phyloP scores from a whole-genome alignment of 2,113 vertebrate genomes.

The Podocnemis expansa region DNA sequence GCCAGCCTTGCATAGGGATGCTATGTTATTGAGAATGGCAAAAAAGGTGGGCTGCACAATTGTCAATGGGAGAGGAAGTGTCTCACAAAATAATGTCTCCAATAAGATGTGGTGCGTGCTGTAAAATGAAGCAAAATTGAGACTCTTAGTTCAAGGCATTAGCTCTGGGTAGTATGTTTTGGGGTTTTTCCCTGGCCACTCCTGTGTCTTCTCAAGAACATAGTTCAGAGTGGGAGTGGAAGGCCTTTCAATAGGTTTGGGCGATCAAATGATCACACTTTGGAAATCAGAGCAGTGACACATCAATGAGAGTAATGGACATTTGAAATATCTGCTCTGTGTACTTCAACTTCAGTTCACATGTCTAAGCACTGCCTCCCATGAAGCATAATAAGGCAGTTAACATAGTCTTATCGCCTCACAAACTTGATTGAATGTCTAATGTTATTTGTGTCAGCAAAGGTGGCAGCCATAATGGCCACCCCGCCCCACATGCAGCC shows the following conservation, averaged over 20 bases:
- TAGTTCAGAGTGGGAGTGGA: conserved; percentile 32
- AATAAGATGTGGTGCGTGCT: neutral
- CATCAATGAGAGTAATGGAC: conserved; percentile 1
- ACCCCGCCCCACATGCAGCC: too few species aligned
- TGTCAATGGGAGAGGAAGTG: conserved; percentile 2
- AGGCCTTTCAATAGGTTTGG: conserved; percentile 26
- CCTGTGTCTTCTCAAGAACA: conserved; percentile 13
- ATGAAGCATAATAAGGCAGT: conserved; percentile 24
- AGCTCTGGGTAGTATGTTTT: neutral
- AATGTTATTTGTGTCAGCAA: too few species aligned
- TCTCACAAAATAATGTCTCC: conserved; percentile 26
- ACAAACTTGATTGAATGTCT: neutral
- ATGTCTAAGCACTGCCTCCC: conserved; percentile 27
- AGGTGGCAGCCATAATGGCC: too few species aligned
- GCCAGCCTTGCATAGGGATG: too few species aligned
- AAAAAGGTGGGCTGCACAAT: too few species aligned
- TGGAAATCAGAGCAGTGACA: conserved; percentile 13
- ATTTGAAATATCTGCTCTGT: conserved; percentile 37
- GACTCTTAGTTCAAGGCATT: neutral
- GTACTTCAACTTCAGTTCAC: conserved; percentile 35
- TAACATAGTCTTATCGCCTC: conserved; percentile 4
- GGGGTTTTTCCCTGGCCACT: neutral
- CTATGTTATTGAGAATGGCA: too few species aligned
- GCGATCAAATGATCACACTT: neutral
- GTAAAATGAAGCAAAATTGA: neutral